A percentile compares a stretch with the other conserved stretches of the same genome.
Conservation (phyloP, 2,888 invertebrate species). For the Argyresthia albistria region DNA sequence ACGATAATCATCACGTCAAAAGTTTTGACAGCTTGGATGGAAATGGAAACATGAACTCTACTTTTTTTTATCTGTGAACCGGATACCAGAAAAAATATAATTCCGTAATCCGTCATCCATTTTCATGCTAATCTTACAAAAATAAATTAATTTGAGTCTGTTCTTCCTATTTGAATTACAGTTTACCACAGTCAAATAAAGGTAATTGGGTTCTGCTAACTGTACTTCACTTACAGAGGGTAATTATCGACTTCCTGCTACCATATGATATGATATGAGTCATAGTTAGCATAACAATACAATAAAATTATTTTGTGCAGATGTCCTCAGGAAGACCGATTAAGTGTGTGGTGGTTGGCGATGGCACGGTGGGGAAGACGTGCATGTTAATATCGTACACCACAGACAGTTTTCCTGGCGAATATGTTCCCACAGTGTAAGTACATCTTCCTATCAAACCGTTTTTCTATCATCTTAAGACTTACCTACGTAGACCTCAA, state of each 20-base stretch:
- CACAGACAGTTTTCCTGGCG: slow-evolving; percentile 93
- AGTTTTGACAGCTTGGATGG: too few relatives aligned
- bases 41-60: too few relatives aligned
- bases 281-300: slow-evolving; percentile 29
- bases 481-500: background rate
- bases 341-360: slow-evolving; percentile 93
- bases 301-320: slow-evolving; percentile 19
- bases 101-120: slow-evolving; percentile 7
- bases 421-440: slow-evolving; percentile 96
- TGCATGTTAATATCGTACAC: slow-evolving; percentile 96
- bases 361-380: slow-evolving; percentile 95
- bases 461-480: background rate
- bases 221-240: background rate
- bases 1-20: too few relatives aligned
- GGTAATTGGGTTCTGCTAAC: too few relatives aligned
- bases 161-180: background rate
- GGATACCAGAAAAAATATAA: background rate
- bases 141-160: background rate
- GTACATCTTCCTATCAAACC: slow-evolving; percentile 32
- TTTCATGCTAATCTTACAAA: slow-evolving; percentile 37
- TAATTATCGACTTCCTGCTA: background rate
- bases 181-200: too few relatives aligned
- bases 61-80: background rate
- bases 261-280: slow-evolving; percentile 29
- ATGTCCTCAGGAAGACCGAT: slow-evolving; percentile 96